Evolutionary conservation across 2,888 invertebrate species (phyloP).

Genomic region (Syritta pipiens): DNA sequence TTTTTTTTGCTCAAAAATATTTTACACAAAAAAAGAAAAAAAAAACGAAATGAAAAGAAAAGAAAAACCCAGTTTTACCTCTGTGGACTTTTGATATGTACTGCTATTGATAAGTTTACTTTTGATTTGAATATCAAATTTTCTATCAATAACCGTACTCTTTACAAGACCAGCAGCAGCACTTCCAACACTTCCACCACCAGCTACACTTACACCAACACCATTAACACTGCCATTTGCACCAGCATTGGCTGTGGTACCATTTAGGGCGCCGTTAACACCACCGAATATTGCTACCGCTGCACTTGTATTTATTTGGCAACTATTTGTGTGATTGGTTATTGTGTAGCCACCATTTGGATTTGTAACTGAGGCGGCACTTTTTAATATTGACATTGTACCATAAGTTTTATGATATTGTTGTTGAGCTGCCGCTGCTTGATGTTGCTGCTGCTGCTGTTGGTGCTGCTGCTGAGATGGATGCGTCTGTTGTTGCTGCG

Average conservation of each 20-base stretch:
- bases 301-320: slow-evolving; percentile 46
- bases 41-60: slow-evolving; percentile 13
- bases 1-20: too few species aligned
- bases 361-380: slow-evolving; percentile 49
- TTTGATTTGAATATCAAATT: slow-evolving; percentile 73
- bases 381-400: slow-evolving; percentile 73
- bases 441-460: slow-evolving; percentile 61
- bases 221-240: not conserved
- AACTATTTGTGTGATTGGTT: slow-evolving; percentile 51
- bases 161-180: slow-evolving; percentile 42
- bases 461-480: slow-evolving; percentile 70
- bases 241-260: slow-evolving; percentile 44
- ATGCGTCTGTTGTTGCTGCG: slow-evolving; percentile 69
- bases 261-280: slow-evolving; percentile 70
- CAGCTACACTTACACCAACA: not conserved
- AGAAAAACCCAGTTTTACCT: slow-evolving; percentile 72
- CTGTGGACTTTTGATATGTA: slow-evolving; percentile 73
- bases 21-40: slow-evolving; percentile 3
- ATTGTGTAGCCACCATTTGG: slow-evolving; percentile 47
- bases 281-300: slow-evolving; percentile 68
- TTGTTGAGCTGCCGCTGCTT: slow-evolving; percentile 29
- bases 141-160: slow-evolving; percentile 71
- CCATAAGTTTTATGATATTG: slow-evolving; percentile 73
- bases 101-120: slow-evolving; percentile 73
- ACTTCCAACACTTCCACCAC: not conserved